phyloP scores from a whole-genome alignment of 2,797 vertebrate species.

The Coilia nasus region DNA sequence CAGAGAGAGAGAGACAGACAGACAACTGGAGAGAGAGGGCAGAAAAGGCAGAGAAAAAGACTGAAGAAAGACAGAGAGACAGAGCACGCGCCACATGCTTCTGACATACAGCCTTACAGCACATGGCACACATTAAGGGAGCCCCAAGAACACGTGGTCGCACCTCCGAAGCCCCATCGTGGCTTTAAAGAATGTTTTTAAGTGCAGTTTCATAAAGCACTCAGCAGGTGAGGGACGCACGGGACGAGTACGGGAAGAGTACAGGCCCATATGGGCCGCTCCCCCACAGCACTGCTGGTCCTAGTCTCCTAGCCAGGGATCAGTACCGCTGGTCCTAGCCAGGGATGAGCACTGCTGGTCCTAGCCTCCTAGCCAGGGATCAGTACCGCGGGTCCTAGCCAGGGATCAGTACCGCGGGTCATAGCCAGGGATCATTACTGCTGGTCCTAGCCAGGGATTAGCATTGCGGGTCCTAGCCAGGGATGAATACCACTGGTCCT shows the following conservation, averaged over 20 bases:
- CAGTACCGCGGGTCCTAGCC: too few relatives aligned
- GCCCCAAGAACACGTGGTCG: conserved; percentile 51
- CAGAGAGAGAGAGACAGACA: too few relatives aligned
- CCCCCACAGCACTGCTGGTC: not conserved
- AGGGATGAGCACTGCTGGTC: too few relatives aligned
- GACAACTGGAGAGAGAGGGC: too few relatives aligned
- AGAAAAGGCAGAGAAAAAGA: not conserved
- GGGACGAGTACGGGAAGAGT: conserved; percentile 36
- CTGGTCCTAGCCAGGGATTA: too few relatives aligned
- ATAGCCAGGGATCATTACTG: too few relatives aligned
- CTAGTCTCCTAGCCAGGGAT: too few relatives aligned
- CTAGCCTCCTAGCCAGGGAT: too few relatives aligned
- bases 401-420: too few relatives aligned
- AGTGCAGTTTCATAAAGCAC: conserved; percentile 56
- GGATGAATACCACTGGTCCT: too few relatives aligned
- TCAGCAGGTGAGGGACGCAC: conserved; percentile 38
- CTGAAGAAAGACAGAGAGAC: not conserved
- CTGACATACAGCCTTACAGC: not conserved
- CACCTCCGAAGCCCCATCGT: conserved; percentile 44
- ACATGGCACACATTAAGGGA: conserved; percentile 48
- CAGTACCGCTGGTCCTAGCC: too few relatives aligned
- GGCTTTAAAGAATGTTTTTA: conserved; percentile 55
- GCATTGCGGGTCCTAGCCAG: too few relatives aligned
- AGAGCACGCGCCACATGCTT: not conserved
- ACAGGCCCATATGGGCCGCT: not conserved